Evolutionary conservation across 2,888 invertebrate genomes (phyloP).

Genomic region (Serrognathus titanus): DNA sequence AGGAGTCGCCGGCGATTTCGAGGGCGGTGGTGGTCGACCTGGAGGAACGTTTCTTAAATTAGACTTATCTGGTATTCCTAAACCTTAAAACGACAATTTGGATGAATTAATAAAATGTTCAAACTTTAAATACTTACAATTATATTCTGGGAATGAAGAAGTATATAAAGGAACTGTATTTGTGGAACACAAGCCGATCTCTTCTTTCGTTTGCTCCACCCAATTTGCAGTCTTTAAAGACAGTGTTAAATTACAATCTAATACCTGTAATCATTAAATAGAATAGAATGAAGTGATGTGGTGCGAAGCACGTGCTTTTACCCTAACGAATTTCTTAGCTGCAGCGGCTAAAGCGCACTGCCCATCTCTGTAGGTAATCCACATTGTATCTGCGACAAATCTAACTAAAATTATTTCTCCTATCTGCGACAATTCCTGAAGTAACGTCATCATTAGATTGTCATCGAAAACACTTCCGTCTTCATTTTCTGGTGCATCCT

Average conservation of each 20-base stretch:
- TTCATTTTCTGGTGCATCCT: constrained; percentile 46
- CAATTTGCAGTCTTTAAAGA: constrained; percentile 82
- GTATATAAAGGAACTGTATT: constrained; percentile 74
- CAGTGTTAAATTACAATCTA: constrained; percentile 65
- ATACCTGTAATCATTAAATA: constrained; percentile 53
- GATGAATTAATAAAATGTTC: neutral
- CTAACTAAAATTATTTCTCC: constrained; percentile 89
- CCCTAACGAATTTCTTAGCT: constrained; percentile 36
- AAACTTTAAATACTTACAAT: constrained; percentile 37
- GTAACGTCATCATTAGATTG: constrained; percentile 71
- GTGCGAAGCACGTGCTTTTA: constrained; percentile 31
- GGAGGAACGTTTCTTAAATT: constrained; percentile 47
- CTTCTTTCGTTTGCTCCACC: constrained; percentile 76
- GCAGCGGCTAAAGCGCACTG: constrained; percentile 78
- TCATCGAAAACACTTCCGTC: constrained; percentile 71
- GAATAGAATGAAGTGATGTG: constrained; percentile 23
- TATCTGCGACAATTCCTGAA: constrained; percentile 78
- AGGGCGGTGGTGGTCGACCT: constrained; percentile 54
- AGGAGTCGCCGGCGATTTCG: constrained; percentile 53
- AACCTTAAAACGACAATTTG: constrained; percentile 27
- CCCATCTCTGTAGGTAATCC: constrained; percentile 90
- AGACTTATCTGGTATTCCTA: constrained; percentile 52
- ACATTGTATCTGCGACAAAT: constrained; percentile 84
- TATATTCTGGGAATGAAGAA: constrained; percentile 44
- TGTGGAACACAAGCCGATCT: constrained; percentile 79